These are phyloP conservation scores for Hololepta plana DNA, from an alignment of 2,888 invertebrate genomes.

Conservation along the genomic window DNA sequence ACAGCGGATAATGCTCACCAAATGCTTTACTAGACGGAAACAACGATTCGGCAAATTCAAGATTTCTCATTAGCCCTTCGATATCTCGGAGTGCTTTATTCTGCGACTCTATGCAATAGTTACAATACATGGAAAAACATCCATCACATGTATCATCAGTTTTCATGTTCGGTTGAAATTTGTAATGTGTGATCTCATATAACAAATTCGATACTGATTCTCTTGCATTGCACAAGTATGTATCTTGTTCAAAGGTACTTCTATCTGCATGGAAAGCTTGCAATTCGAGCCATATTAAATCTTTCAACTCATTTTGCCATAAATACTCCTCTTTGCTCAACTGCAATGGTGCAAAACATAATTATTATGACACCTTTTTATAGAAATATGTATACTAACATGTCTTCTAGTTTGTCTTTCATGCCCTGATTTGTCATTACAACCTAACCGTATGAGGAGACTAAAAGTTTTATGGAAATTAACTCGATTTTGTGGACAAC, in stretches of 20 bases:
- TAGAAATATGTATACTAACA: too few species aligned
- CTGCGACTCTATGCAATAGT: conserved; percentile 49
- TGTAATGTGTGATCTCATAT: conserved; percentile 58
- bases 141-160: conserved; percentile 34
- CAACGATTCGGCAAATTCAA: conserved; percentile 60
- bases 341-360: too few species aligned
- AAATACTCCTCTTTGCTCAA: conserved; percentile 70
- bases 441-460: conserved; percentile 58
- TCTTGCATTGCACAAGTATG: conserved; percentile 53
- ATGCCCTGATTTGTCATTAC: conserved; percentile 35
- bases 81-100: conserved; percentile 59
- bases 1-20: conserved; percentile 51
- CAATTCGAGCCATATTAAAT: conserved; percentile 81
- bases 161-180: conserved; percentile 26
- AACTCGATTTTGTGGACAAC: conserved; percentile 29
- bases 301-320: conserved; percentile 79
- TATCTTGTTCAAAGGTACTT: conserved; percentile 58
- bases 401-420: conserved; percentile 27
- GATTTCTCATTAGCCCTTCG: conserved; percentile 45
- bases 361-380: too few species aligned
- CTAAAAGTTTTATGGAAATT: conserved; percentile 57
- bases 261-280: conserved; percentile 69
- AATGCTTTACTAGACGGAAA: conserved; percentile 75
- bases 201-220: conserved; percentile 52
- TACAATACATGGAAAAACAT: conserved; percentile 60